Conservation (phyloP, 2,113 vertebrate genomes). For the Lutjanus erythropterus region DNA sequence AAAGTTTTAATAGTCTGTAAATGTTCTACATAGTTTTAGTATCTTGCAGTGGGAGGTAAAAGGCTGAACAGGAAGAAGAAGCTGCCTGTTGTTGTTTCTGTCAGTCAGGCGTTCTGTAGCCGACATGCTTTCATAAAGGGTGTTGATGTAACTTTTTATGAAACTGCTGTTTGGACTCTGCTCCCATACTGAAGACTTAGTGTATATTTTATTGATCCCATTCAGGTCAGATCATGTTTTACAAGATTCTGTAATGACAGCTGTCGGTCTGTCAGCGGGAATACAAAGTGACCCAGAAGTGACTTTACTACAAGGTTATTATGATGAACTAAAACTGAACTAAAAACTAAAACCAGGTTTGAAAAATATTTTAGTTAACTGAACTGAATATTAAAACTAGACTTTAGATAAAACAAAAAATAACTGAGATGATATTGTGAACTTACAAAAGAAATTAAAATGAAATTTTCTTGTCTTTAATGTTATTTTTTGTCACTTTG, state of each 20-base stretch:
- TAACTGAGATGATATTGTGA: too few species aligned
- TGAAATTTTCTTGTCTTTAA: too few species aligned
- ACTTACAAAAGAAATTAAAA: too few species aligned
- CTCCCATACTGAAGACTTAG: neutral
- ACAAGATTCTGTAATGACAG: neutral
- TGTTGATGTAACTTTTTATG: neutral
- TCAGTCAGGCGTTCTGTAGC: neutral
- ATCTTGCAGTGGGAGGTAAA: neutral
- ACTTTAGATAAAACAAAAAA: too few species aligned
- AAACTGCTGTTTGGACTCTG: constrained; percentile 21
- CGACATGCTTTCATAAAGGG: neutral
- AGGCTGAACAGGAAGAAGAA: neutral
- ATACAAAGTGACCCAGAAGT: neutral
- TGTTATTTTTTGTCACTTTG: too few species aligned
- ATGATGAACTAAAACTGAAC: too few species aligned
- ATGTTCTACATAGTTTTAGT: neutral
- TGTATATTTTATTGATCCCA: neutral
- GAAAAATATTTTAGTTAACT: too few species aligned
- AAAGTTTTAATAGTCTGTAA: neutral
- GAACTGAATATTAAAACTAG: too few species aligned
- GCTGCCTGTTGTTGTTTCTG: neutral
- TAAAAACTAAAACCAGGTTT: too few species aligned
- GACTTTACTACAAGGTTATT: neutral
- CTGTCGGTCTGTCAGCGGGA: neutral
- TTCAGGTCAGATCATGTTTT: neutral